Percentiles rank a stretch among this genome's conserved stretches.
These are phyloP conservation scores for Hymenochirus boettgeri DNA, from an alignment of 2,113 vertebrate genomes.

Conservation along the genomic window DNA sequence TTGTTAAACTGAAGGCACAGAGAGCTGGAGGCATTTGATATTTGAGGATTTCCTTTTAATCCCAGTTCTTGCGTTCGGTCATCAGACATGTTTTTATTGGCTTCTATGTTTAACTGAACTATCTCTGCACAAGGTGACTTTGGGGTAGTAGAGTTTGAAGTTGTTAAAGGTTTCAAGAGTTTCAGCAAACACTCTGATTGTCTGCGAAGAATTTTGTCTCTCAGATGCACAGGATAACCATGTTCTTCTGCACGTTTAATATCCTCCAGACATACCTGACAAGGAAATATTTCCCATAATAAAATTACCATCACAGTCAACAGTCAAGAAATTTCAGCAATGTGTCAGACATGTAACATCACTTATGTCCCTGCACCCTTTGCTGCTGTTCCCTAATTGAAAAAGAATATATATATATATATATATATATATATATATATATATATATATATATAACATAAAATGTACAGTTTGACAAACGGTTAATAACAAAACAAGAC, in stretches of 20 bases:
- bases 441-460: no score
- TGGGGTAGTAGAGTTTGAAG: neutral
- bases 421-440: no score
- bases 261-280: conserved; percentile 79
- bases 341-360: no score
- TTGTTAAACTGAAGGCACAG: conserved; percentile 59
- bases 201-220: conserved; percentile 73
- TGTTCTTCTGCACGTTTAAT: conserved; percentile 68
- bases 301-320: no score
- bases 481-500: no score
- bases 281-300: neutral
- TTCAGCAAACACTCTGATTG: conserved; percentile 67
- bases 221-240: conserved; percentile 73
- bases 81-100: conserved; percentile 7
- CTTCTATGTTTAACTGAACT: conserved; percentile 43
- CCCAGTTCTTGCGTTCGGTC: conserved; percentile 21
- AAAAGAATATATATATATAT: no score
- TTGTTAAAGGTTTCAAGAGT: conserved; percentile 50
- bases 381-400: no score
- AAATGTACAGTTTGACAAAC: no score
- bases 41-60: conserved; percentile 46
- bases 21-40: conserved; percentile 55
- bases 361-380: no score
- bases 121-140: conserved; percentile 45
- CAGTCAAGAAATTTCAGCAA: no score